A percentile compares a stretch with the other conserved stretches of the same genome.
phyloP scores from a whole-genome alignment of 2,797 vertebrate genomes.

The Trachurus trachurus region DNA sequence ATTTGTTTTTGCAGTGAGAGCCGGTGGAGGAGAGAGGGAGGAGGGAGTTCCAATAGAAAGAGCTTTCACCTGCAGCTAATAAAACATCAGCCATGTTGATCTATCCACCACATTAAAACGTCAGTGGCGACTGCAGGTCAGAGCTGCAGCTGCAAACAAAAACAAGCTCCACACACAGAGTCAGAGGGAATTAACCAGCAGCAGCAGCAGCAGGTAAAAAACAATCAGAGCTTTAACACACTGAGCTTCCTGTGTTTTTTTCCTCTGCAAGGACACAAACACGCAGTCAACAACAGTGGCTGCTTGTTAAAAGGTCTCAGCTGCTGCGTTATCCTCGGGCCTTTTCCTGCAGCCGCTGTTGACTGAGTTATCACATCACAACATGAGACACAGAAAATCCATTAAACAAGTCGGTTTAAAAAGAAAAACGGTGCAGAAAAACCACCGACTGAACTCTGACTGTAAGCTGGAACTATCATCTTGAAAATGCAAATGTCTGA shows the following conservation, averaged over 20 bases:
- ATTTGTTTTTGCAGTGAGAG: conserved; percentile 70
- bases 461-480: too few relatives aligned
- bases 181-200: conserved; percentile 47
- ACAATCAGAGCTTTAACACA: conserved; percentile 56
- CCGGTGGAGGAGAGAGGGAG: conserved; percentile 25
- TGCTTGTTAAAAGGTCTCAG: conserved; percentile 6
- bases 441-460: too few relatives aligned
- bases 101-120: conserved; percentile 71
- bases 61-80: conserved; percentile 80
- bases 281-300: neutral
- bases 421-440: too few relatives aligned
- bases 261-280: conserved; percentile 16
- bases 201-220: conserved; percentile 4
- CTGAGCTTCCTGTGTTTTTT: neutral
- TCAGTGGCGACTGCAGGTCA: conserved; percentile 48
- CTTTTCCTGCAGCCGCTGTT: too few relatives aligned
- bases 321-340: too few relatives aligned
- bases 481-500: too few relatives aligned
- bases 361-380: too few relatives aligned
- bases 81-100: conserved; percentile 81
- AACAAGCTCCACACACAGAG: neutral
- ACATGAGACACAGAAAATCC: too few relatives aligned
- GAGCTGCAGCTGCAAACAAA: conserved; percentile 47
- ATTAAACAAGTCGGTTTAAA: too few relatives aligned
- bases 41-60: conserved; percentile 61